A percentile compares a stretch with the other conserved stretches of the same genome.
Evolutionary conservation across 2,888 invertebrate species (phyloP).

Genomic region (Hirtodrosophila trivittata): DNA sequence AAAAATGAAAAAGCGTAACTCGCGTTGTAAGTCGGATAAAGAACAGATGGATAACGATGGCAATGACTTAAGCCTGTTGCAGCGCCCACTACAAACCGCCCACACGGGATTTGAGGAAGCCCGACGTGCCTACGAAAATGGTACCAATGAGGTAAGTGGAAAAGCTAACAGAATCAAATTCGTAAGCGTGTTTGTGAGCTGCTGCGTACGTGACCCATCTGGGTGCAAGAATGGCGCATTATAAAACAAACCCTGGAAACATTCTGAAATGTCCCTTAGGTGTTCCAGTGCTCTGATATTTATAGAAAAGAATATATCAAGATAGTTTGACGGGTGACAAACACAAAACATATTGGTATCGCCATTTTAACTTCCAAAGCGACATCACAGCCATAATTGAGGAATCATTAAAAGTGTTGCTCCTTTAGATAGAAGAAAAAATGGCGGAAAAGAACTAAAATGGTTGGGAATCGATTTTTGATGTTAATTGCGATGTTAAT

Average conservation of each 20-base stretch:
- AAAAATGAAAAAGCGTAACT: constrained; percentile 65
- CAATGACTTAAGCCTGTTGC: constrained; percentile 86
- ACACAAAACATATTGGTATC: too few species aligned
- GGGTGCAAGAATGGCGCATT: constrained; percentile 58
- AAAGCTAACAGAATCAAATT: background rate
- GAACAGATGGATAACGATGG: constrained; percentile 84
- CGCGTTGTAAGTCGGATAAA: constrained; percentile 67
- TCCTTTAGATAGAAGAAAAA: background rate
- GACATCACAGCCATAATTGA: too few species aligned
- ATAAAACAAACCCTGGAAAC: background rate
- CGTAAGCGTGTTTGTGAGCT: constrained; percentile 9
- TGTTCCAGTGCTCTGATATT: too few species aligned
- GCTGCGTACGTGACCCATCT: constrained; percentile 66
- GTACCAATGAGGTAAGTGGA: constrained; percentile 89
- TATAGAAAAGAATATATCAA: too few species aligned
- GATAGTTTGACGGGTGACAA: too few species aligned
- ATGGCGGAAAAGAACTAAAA: too few species aligned
- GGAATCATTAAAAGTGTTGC: background rate
- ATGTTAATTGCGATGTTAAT: too few species aligned
- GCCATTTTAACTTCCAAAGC: too few species aligned
- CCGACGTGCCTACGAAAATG: constrained; percentile 89
- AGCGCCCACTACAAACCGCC: constrained; percentile 89
- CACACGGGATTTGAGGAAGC: constrained; percentile 89
- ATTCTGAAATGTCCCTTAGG: background rate
- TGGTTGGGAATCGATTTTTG: too few species aligned